Evolutionary conservation across 2,888 invertebrate genomes (phyloP).

Genomic region (Leptinotarsa rubiginosa): DNA sequence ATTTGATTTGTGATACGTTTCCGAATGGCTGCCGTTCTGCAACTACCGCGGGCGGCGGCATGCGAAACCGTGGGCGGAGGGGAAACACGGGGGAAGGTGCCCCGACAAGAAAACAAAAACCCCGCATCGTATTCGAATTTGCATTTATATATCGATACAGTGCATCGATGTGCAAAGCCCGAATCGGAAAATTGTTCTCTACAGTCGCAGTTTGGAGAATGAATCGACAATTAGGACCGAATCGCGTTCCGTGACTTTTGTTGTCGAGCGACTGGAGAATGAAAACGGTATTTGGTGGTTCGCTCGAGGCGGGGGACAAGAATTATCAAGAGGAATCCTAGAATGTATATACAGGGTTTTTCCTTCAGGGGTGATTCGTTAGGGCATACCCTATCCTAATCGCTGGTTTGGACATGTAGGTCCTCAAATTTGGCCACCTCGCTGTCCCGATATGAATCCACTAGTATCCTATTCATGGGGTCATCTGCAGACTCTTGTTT

Average conservation of each 20-base stretch:
- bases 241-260: not conserved
- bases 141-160: constrained; percentile 12
- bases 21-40: constrained; percentile 13
- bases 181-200: constrained; percentile 12
- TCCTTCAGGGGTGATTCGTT: too few species aligned
- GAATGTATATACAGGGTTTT: too few species aligned
- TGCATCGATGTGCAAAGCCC: constrained; percentile 7
- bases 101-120: constrained; percentile 7
- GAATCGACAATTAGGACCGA: constrained; percentile 6
- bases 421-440: too few species aligned
- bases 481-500: too few species aligned
- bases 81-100: not conserved
- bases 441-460: too few species aligned
- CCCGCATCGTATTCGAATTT: constrained; percentile 5
- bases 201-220: constrained; percentile 2
- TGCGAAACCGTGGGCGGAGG: not conserved
- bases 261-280: not conserved
- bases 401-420: too few species aligned
- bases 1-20: constrained; percentile 20
- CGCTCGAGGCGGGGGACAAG: too few species aligned
- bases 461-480: too few species aligned
- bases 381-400: too few species aligned
- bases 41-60: not conserved
- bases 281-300: too few species aligned
- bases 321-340: too few species aligned